Conservation (phyloP, 2,888 invertebrate genomes). For the Therioaphis trifolii region DNA sequence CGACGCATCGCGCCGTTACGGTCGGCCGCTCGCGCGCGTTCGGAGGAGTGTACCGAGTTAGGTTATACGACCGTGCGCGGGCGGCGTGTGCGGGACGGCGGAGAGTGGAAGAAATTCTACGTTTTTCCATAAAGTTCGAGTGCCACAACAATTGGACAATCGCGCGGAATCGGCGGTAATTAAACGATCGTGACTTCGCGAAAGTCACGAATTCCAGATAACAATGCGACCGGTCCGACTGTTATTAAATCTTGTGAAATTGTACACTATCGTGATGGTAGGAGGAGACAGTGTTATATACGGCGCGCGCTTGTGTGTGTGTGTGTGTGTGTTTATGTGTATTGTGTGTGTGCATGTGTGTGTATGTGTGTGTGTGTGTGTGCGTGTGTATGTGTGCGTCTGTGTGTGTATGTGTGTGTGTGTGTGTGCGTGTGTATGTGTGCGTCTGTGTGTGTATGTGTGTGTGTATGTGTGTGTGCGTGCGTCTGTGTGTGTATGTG, state of each 20-base stretch:
- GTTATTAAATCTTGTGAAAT: slow-evolving; percentile 61
- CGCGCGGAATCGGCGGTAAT: slow-evolving; percentile 56
- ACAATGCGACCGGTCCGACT: slow-evolving; percentile 42
- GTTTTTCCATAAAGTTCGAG: slow-evolving; percentile 50
- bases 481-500: too few species aligned
- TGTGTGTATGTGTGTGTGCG: too few species aligned
- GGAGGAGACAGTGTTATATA: too few species aligned
- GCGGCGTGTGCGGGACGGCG: too few species aligned
- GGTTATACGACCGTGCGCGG: background rate
- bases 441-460: too few species aligned
- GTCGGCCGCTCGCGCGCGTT: background rate
- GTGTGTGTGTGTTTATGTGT: background rate
- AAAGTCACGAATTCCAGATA: slow-evolving; percentile 57
- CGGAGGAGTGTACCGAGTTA: background rate
- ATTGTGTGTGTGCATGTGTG: background rate
- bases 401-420: too few species aligned
- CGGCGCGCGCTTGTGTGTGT: background rate
- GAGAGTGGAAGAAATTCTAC: background rate
- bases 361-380: too few species aligned
- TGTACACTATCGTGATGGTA: slow-evolving; percentile 6
- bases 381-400: too few species aligned
- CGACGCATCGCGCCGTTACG: too few species aligned
- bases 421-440: too few species aligned
- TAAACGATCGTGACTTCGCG: slow-evolving; percentile 60
- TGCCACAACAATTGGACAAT: slow-evolving; percentile 52